These are phyloP conservation scores for Acanthis flammea DNA, from an alignment of 2,797 vertebrate genomes.

Conservation along the genomic window DNA sequence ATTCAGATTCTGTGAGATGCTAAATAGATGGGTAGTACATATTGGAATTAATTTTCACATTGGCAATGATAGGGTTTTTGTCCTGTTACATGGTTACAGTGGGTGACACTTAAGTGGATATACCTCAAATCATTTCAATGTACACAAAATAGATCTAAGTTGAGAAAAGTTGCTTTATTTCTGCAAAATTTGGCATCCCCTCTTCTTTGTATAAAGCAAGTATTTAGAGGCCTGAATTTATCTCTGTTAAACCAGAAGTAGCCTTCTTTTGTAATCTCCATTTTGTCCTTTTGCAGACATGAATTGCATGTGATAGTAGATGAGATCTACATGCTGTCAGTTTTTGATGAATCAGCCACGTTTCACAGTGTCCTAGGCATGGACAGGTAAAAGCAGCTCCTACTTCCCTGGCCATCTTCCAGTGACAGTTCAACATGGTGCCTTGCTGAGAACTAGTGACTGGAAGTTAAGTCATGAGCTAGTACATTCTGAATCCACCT, in stretches of 20 bases:
- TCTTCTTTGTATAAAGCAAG: not conserved
- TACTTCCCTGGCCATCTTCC: constrained; percentile 21
- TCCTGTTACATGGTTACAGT: not conserved
- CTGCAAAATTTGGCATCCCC: not conserved
- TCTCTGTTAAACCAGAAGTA: not conserved
- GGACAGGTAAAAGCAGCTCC: constrained; percentile 81
- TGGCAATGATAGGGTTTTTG: not conserved
- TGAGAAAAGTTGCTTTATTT: not conserved
- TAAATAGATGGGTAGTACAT: not conserved
- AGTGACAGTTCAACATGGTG: constrained; percentile 7
- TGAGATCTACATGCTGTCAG: constrained; percentile 95
- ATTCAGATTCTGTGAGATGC: not conserved
- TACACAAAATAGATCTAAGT: not conserved
- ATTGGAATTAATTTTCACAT: not conserved
- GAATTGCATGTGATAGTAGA: constrained; percentile 91
- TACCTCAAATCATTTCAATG: not conserved
- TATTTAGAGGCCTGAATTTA: not conserved
- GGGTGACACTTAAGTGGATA: not conserved
- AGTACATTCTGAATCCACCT: not conserved
- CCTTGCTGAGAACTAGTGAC: constrained; percentile 45
- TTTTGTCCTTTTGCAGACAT: constrained; percentile 77
- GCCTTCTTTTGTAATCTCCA: not conserved
- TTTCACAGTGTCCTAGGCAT: constrained; percentile 90
- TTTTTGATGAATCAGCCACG: constrained; percentile 84
- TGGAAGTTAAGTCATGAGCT: constrained; percentile 45